Percentiles rank a stretch among this genome's conserved stretches.
These are phyloP conservation scores for Alouatta caraya DNA, from an alignment of 2,797 vertebrate species.

Conservation along the genomic window DNA sequence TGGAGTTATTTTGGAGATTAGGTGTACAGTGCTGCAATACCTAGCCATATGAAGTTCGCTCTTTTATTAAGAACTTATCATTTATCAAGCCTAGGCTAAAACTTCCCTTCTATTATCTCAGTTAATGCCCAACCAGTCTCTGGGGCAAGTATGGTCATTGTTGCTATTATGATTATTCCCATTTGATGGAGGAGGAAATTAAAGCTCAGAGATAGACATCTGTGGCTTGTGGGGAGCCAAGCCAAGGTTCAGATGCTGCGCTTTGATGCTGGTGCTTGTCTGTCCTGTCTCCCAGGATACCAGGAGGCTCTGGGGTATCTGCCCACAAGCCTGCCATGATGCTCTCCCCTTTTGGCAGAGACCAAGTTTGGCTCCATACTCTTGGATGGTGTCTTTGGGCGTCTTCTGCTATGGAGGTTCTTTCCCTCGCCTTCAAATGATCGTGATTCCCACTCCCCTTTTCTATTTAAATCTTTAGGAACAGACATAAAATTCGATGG, in stretches of 20 bases:
- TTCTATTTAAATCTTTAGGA: constrained; percentile 82
- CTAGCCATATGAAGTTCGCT: background rate
- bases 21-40: background rate
- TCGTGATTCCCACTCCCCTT: background rate
- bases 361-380: accelerated
- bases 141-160: background rate
- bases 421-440: background rate
- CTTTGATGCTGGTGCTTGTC: accelerated
- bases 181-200: background rate
- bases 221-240: background rate
- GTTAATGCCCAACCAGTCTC: background rate
- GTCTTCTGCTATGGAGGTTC: background rate
- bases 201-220: background rate
- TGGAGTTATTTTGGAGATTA: background rate
- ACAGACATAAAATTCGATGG: constrained; percentile 91
- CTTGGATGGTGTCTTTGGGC: background rate
- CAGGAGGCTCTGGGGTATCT: background rate
- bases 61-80: background rate
- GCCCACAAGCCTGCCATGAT: accelerated
- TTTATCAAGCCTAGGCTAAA: background rate
- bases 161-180: background rate
- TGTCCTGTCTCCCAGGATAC: background rate
- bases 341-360: background rate
- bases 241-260: background rate
- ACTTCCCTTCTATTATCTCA: background rate